Evolutionary conservation across 2,797 vertebrate genomes (phyloP), one percentile per base, ranked within the genome.

Genomic region (Cryptoblepharus egeriae): DNA sequence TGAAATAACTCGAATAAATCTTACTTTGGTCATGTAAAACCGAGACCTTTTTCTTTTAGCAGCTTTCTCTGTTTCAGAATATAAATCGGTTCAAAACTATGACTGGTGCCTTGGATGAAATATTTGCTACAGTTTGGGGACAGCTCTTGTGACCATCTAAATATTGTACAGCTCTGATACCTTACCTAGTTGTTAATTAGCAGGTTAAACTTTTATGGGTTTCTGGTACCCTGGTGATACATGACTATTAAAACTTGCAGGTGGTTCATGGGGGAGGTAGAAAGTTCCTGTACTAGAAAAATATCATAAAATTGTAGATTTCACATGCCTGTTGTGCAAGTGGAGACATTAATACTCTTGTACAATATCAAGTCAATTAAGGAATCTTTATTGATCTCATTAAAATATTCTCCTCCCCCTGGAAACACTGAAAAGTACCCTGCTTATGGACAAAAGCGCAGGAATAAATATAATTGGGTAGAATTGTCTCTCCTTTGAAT

Each of bases 241-340:
- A 93, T 90, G 93, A 94, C 95, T 96, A 96, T 96, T 96, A 96
- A 96, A 96, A 95, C 93, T 96, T 96, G 95, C 95, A 96, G 96
- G 96, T 96, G 96, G 95, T 96, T 96, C 89, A 93, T 85, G 88
- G 86, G 52, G 89, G 89, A 91, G 92, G 94, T 91, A 93, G 91
- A 93, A 90, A 92, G 93, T 95, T 96, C 92, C 92, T 93, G 88
- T 93, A 90, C 91, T 95, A 92, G 93, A 91, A 95, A 94, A 94
- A 91, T 95, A 95, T 96, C 88, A 95, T 96, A 96, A 96, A 96
- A 95, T 83, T 82, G 85, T 94, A 87, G 90, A 93, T 94, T 96
- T 96, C 93, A 93, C 94, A 92, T 0, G 90, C 92, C 93, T 93
- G 90, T 95, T 95, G 93, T 95, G 93, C 94, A 95, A 94, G 88